phyloP scores from a whole-genome alignment of 2,113 vertebrate species.

The Cygnus atratus region DNA sequence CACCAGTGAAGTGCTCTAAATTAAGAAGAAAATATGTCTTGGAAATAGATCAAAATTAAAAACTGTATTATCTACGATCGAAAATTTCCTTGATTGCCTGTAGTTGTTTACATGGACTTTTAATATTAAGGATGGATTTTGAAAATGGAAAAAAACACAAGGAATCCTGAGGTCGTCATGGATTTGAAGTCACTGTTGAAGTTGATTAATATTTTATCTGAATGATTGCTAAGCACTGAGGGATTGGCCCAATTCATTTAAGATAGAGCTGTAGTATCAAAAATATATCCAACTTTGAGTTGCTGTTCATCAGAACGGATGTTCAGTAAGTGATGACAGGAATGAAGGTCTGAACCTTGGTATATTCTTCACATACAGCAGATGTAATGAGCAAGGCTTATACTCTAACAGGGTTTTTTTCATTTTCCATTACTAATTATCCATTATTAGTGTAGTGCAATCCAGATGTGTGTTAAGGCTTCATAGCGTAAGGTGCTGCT shows the following conservation, averaged over 20 bases:
- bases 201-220: background rate
- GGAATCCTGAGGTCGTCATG: background rate
- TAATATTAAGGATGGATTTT: background rate
- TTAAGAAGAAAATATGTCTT: background rate
- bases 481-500: background rate
- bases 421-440: background rate
- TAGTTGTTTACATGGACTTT: background rate
- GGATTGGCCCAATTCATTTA: background rate
- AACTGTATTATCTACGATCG: background rate
- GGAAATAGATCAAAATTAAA: background rate
- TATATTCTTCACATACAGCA: background rate
- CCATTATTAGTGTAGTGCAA: background rate
- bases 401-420: background rate
- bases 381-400: background rate
- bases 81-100: background rate
- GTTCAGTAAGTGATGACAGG: background rate
- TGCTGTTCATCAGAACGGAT: background rate
- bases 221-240: background rate
- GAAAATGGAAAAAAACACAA: background rate
- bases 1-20: background rate
- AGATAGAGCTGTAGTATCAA: background rate
- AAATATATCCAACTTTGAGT: background rate
- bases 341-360: background rate
- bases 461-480: background rate
- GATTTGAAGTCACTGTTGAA: background rate